phyloP scores from a whole-genome alignment of 2,113 vertebrate species.

The Montifringilla adamsi region DNA sequence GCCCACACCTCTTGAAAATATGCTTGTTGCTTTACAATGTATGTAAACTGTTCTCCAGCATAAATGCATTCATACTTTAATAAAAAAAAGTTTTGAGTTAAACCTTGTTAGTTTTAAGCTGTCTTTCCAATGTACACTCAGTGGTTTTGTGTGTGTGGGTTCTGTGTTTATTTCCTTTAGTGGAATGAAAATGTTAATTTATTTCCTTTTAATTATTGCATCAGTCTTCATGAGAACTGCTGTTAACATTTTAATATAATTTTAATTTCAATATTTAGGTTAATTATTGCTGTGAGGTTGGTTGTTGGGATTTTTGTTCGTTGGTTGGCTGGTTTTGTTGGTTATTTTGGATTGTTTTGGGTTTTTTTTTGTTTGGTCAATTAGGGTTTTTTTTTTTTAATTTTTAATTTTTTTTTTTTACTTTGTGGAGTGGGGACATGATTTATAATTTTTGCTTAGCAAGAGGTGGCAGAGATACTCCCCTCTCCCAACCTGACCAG shows the following conservation, averaged over 20 bases:
- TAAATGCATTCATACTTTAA: conserved; percentile 78
- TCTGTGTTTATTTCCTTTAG: not conserved
- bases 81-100: conserved; percentile 73
- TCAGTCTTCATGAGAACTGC: not conserved
- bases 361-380: not conserved
- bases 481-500: accelerated
- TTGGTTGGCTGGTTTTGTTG: not conserved
- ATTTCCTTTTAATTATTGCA: not conserved
- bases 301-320: not conserved
- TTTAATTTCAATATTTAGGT: not conserved
- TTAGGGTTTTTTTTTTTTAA: not conserved
- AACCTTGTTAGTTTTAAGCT: conserved; percentile 45
- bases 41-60: conserved; percentile 74
- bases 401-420: not conserved
- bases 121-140: not conserved
- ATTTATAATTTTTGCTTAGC: not conserved
- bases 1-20: conserved; percentile 57
- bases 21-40: conserved; percentile 73
- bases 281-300: not conserved
- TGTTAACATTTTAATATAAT: not conserved
- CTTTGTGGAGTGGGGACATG: not conserved
- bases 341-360: not conserved
- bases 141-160: not conserved
- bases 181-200: not conserved
- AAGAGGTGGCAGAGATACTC: not conserved